A percentile compares a stretch with the other conserved stretches of the same genome.
phyloP scores from a whole-genome alignment of 2,888 invertebrate genomes.

The Axea sp. region DNA sequence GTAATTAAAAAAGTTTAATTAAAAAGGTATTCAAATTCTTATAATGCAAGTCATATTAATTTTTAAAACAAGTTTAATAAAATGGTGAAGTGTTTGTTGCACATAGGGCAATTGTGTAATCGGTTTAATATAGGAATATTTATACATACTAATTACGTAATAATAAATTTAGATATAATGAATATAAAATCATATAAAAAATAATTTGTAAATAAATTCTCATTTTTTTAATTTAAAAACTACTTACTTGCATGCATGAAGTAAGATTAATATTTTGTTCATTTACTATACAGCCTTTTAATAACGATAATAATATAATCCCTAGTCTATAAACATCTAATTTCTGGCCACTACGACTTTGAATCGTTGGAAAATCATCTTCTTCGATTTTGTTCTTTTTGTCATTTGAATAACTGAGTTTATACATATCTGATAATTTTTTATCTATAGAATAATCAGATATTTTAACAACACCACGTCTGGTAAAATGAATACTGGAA shows the following conservation, averaged over 20 bases:
- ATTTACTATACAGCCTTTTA: constrained; percentile 81
- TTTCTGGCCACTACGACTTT: constrained; percentile 83
- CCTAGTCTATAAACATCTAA: constrained; percentile 88
- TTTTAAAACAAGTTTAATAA: too few relatives aligned
- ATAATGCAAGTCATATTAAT: too few relatives aligned
- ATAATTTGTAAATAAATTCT: not conserved
- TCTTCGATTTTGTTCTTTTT: constrained; percentile 66
- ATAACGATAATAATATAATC: constrained; percentile 84
- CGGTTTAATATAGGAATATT: too few relatives aligned
- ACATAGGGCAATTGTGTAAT: too few relatives aligned
- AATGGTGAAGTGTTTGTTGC: too few relatives aligned
- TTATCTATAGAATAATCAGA: constrained; percentile 87
- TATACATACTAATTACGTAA: too few relatives aligned
- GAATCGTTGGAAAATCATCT: constrained; percentile 75
- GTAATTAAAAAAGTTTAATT: too few relatives aligned
- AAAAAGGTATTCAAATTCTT: too few relatives aligned
- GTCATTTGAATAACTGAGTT: constrained; percentile 70
- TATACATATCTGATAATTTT: constrained; percentile 82
- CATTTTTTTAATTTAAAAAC: too few relatives aligned
- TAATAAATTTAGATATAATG: too few relatives aligned
- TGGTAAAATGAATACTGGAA: constrained; percentile 87
- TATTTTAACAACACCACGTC: constrained; percentile 82
- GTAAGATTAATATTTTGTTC: constrained; percentile 82
- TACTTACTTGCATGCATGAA: constrained; percentile 78
- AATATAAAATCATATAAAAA: too few relatives aligned